Evolutionary conservation across 2,113 vertebrate genomes (phyloP).

Genomic region (Dermatemys mawii): DNA sequence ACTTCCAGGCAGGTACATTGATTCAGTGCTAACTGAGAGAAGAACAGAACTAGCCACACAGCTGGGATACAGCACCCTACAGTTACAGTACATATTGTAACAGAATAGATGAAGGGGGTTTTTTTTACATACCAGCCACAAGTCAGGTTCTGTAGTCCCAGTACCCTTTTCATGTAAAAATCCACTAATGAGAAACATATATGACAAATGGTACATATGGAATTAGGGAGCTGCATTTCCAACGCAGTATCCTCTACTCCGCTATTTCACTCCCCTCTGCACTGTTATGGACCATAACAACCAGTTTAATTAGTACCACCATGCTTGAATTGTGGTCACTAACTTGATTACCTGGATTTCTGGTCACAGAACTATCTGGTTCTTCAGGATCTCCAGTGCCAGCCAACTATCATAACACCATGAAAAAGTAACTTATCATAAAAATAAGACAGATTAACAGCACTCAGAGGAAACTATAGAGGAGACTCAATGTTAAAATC

Average conservation of each 20-base stretch:
- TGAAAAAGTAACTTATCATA: not conserved
- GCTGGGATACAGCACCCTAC: not conserved
- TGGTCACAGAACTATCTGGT: not conserved
- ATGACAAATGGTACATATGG: not conserved
- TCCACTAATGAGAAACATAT: not conserved
- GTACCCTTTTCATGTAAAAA: not conserved
- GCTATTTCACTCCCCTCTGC: not conserved
- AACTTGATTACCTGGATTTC: not conserved
- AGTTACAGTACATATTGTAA: not conserved
- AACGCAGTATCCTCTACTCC: not conserved
- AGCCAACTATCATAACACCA: slow-evolving; percentile 11
- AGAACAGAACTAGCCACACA: not conserved
- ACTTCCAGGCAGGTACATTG: not conserved
- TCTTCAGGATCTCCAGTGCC: slow-evolving; percentile 7
- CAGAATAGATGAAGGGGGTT: not conserved
- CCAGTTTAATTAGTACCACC: not conserved
- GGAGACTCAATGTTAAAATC: not conserved
- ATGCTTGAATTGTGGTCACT: not conserved
- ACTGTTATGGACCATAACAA: not conserved
- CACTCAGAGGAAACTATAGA: not conserved
- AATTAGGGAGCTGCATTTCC: not conserved
- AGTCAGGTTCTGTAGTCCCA: not conserved
- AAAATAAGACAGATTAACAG: not conserved
- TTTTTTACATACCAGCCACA: not conserved
- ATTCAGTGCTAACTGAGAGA: not conserved